Evolutionary conservation across 2,113 vertebrate genomes (phyloP).

Genomic region (Fukomys damarensis): DNA sequence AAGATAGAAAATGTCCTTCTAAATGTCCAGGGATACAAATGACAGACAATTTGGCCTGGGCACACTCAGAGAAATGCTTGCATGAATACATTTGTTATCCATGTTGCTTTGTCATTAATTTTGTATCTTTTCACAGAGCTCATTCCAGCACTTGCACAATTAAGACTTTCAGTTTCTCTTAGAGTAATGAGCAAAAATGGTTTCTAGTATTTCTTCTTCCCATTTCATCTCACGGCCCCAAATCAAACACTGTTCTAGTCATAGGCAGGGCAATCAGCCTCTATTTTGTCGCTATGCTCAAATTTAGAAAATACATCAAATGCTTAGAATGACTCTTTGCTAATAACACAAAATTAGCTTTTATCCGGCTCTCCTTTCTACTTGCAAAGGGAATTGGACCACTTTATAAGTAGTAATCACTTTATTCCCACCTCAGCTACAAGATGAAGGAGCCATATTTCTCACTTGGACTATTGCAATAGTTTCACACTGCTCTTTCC

Average conservation of each 20-base stretch:
- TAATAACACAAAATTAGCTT: background rate
- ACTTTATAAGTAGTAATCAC: background rate
- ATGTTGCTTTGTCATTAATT: conserved; percentile 17
- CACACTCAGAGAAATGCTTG: background rate
- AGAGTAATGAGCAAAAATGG: conserved; percentile 11
- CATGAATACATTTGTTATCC: background rate
- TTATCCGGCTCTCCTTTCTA: background rate
- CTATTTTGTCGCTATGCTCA: background rate
- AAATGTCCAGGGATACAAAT: background rate
- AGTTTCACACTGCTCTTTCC: conserved; percentile 32
- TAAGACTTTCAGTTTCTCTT: background rate
- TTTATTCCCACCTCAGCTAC: background rate
- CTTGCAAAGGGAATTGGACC: conserved; percentile 1
- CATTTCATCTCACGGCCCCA: background rate
- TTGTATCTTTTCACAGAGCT: conserved; percentile 36
- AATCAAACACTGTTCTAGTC: background rate
- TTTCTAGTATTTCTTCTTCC: background rate
- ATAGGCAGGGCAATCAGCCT: background rate
- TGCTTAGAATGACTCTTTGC: background rate
- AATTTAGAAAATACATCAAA: background rate
- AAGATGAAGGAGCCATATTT: background rate
- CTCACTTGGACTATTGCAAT: background rate
- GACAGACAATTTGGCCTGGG: background rate
- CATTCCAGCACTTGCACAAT: conserved; percentile 40
- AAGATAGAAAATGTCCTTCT: background rate